Evolutionary conservation across 2,888 invertebrate species (phyloP), one percentile per base, ranked within the genome.

Genomic region (Agriopis aurantiaria): DNA sequence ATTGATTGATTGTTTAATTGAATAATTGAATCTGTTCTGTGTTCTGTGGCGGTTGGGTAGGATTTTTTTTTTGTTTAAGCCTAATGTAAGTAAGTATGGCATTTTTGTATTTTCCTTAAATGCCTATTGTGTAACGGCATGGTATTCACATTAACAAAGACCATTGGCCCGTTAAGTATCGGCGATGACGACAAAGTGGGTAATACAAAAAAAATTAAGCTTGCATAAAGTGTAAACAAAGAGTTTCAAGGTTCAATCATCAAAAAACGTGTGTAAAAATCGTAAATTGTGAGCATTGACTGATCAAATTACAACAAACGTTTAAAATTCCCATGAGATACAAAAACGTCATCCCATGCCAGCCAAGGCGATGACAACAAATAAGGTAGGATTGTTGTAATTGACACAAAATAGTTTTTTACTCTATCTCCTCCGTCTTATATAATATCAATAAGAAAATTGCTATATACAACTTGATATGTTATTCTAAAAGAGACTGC

Each of bases 291-390:
- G 72, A 68, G 64, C 53, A 17, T 67, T 45, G 45, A 53, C 72
- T 66, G 73, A 71, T 65, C 33, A 7, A 11, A 60, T 52, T 53
- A 59, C 46, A 58, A 65, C 46, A 60, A 68, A 75, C 55, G 62
- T 51, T 45, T 63, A 67, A 72, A 65, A 65, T 75, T 76, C 77
- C 72, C 80, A 77, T 72, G 75, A 55, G 43, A 57, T 61, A 51
- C 55, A 72, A 59, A 74, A 78, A 72, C 68, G 68, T 53, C 64
- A 73, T 76, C 75, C 71, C 71, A 68, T 72, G n/a, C n/a, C 61
- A 14, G 49, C 6, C 11, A 72, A 71, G 71, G 71, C 75, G 82
- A 82, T 84, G 82, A 82, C 77, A 79, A 45, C 77, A 23, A 23
- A 33, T 5, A 56, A 43, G 41, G 14, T 23, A 12, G 41, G 41